Conservation (phyloP, 2,888 invertebrate species). For the Alsophila aescularia region DNA sequence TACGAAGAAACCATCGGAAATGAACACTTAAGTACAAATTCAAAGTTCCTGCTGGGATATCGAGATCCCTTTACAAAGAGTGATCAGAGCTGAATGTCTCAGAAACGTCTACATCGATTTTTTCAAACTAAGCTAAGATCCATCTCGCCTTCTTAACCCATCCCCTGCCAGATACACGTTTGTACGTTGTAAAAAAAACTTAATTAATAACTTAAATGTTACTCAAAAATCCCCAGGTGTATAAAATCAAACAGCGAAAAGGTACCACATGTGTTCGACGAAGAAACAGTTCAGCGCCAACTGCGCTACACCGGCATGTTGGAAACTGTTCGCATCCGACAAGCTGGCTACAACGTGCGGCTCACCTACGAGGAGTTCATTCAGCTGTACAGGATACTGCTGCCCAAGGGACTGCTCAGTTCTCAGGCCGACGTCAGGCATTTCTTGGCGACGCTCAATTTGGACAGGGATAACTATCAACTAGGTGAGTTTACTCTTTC, state of each 20-base stretch:
- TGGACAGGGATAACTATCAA: conserved; percentile 96
- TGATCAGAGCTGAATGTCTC: no score
- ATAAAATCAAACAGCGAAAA: conserved; percentile 98
- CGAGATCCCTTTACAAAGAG: no score
- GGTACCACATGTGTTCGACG: conserved; percentile 96
- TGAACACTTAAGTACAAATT: no score
- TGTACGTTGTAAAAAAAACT: no score
- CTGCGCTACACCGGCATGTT: conserved; percentile 98
- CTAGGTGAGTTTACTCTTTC: conserved; percentile 82
- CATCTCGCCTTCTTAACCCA: no score
- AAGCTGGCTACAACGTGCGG: conserved; percentile 97
- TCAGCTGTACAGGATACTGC: conserved; percentile 94
- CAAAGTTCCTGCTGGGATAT: no score
- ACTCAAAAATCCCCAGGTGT: conserved; percentile 85
- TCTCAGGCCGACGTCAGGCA: conserved; percentile 93
- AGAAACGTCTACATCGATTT: no score
- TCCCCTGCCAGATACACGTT: no score
- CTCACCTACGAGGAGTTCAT: conserved; percentile 97
- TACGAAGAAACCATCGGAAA: no score
- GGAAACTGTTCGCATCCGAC: conserved; percentile 96
- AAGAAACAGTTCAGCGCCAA: conserved; percentile 94
- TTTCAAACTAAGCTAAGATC: no score
- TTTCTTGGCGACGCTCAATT: conserved; percentile 92
- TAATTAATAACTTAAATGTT: background rate
- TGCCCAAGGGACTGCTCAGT: conserved; percentile 94